Evolutionary conservation across 1,140 invertebrate genomes (phyloP).

Genomic region (Papilio helenus): DNA sequence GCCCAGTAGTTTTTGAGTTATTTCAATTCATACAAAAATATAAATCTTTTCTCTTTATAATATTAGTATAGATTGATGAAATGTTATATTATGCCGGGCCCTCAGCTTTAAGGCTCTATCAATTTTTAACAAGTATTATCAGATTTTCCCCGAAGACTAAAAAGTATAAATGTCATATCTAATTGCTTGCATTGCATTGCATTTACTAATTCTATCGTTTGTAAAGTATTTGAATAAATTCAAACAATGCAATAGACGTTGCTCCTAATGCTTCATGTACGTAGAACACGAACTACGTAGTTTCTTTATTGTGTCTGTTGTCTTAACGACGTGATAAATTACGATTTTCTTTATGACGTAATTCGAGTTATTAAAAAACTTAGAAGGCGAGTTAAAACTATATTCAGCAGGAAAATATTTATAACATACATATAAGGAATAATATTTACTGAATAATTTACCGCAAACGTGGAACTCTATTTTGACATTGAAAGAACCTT

Average conservation of each 20-base stretch:
- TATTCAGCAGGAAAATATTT: background rate
- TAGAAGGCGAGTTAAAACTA: background rate
- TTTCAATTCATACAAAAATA: too few species aligned
- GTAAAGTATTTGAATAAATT: conserved; percentile 8
- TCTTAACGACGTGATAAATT: background rate
- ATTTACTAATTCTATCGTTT: background rate
- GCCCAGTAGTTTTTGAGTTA: too few species aligned
- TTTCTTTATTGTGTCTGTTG: background rate
- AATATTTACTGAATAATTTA: background rate
- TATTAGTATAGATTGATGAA: too few species aligned
- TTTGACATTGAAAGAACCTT: background rate
- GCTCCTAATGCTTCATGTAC: background rate
- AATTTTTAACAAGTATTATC: too few species aligned
- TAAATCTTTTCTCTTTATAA: too few species aligned
- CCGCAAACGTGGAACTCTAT: background rate
- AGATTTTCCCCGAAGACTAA: too few species aligned
- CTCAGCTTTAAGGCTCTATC: background rate
- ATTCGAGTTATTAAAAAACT: background rate
- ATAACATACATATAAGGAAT: background rate
- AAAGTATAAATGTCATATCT: background rate
- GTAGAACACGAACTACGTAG: background rate
- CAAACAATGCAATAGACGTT: conserved; percentile 20
- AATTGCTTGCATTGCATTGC: too few species aligned
- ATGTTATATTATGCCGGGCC: background rate
- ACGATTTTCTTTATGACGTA: background rate